Base-by-base conservation (phyloP, 2,113 vertebrate genomes). In the Eubucco bourcierii region DNA sequence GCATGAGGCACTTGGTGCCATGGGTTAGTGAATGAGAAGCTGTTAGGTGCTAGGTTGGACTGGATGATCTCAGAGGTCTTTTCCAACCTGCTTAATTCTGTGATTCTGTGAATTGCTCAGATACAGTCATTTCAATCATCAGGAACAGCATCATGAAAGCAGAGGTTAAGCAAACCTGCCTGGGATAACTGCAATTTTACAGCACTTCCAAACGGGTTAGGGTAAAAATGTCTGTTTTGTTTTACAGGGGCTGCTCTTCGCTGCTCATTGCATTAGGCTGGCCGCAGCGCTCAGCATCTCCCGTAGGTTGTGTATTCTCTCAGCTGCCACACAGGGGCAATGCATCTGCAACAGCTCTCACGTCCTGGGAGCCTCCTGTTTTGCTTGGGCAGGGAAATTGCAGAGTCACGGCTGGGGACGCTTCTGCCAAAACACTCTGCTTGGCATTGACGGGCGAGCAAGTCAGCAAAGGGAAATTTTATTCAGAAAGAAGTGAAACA, bases 251-350 rank as follows among this genome's bases (percentile, higher is more conserved):
- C 47, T 87, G 20, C 80, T 70, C 47, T 27, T 34, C 64, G 29
- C 20, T 33, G 21, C 55, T 89, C 34, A 6, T 15, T 87, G 64
- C 68, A 31, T 2, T 1, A 3, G 29, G 1, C 0, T 4, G 31
- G 29, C 73, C 81, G 84, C 66, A 75, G 63, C 39, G 8, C 55
- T 79, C 37, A 1, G 2, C 63, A 68, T 68, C 55, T 87, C 78
- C 59, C 60, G 7, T 18, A 12, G 44, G 85, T 71, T 89, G 95
- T 77, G 89, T 77, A 67, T 95, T 93, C 91, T 95, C 91, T 91
- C 64, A 50, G 91, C 94, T 94, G 86, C 95, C 93, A 95, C 95
- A 96, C 75, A 96, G 92, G 83, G 94, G 95, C 91, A 93, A 95
- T 96, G 85, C 93, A 77, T 92, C 95, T 94, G 93, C 95, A 96